Percentiles rank a stretch among this genome's conserved stretches.
phyloP scores from a whole-genome alignment of 1,140 invertebrate genomes.

The Maniola jurtina region DNA sequence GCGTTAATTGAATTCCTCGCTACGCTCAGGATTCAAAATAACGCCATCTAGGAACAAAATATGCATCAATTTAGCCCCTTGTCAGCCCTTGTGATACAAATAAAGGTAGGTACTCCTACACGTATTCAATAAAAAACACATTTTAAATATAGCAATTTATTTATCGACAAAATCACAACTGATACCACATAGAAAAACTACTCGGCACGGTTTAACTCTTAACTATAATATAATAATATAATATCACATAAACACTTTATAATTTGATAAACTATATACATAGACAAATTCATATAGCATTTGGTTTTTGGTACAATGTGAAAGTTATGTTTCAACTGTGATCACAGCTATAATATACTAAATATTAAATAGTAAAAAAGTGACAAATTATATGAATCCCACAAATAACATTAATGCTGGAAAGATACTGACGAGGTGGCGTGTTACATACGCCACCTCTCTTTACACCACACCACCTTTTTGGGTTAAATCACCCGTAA shows the following conservation, averaged over 20 bases:
- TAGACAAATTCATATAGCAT: constrained; percentile 43
- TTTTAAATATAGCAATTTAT: constrained; percentile 65
- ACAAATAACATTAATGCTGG: too few species aligned
- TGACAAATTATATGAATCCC: not conserved
- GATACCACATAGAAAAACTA: constrained; percentile 78
- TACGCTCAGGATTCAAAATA: too few species aligned
- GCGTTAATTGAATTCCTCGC: too few species aligned
- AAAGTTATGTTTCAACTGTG: constrained; percentile 44
- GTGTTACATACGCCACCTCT: too few species aligned
- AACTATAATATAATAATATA: constrained; percentile 67
- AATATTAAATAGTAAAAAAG: constrained; percentile 30
- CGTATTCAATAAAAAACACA: constrained; percentile 24
- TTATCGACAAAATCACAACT: constrained; percentile 77
- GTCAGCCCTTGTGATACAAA: not conserved
- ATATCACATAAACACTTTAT: constrained; percentile 77
- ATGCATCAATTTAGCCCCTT: too few species aligned
- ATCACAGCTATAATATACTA: constrained; percentile 51
- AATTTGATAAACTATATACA: constrained; percentile 75
- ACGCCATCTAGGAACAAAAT: too few species aligned
- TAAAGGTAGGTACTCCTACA: not conserved
- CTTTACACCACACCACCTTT: too few species aligned
- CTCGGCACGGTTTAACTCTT: constrained; percentile 78
- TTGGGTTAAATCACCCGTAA: too few species aligned
- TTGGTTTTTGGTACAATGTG: constrained; percentile 57
- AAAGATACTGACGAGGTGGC: too few species aligned